These are phyloP conservation scores for Sitta europaea DNA, from an alignment of 2,113 vertebrate species.

Conservation along the genomic window DNA sequence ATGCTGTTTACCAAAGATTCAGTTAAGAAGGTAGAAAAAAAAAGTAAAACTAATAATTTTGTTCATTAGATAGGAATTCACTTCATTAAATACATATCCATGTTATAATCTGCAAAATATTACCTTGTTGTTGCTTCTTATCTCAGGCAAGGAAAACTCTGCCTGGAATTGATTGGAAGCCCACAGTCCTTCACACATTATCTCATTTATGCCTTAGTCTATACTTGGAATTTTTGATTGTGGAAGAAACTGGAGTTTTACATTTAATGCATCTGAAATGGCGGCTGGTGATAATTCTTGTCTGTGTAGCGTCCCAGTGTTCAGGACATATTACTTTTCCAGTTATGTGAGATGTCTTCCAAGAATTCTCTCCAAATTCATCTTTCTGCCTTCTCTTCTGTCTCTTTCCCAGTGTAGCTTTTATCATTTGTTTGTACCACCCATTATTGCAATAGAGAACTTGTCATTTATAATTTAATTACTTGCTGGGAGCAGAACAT, in stretches of 20 bases:
- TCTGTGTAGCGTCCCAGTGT: not conserved
- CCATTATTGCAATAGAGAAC: not conserved
- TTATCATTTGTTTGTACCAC: not conserved
- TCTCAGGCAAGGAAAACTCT: not conserved
- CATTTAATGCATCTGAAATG: not conserved
- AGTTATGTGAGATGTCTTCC: not conserved
- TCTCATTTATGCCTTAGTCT: not conserved
- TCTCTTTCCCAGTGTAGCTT: not conserved
- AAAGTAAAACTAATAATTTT: not conserved
- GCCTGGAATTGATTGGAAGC: not conserved
- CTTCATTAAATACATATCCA: not conserved
- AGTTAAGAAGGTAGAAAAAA: not conserved
- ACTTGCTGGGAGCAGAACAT: not conserved
- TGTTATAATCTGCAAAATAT: not conserved
- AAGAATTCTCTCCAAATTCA: not conserved
- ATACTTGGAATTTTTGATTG: not conserved
- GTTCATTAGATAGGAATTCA: not conserved
- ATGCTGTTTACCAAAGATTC: not conserved
- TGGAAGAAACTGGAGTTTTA: not conserved
- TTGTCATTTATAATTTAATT: not conserved
- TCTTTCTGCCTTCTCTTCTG: not conserved
- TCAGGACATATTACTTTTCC: not conserved
- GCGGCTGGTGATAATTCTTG: not conserved
- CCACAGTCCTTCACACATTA: not conserved
- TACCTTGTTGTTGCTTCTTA: not conserved